Evolutionary conservation across 2,888 invertebrate species (phyloP), one percentile per base, ranked within the genome.

Genomic region (Petrophora chlorosata): DNA sequence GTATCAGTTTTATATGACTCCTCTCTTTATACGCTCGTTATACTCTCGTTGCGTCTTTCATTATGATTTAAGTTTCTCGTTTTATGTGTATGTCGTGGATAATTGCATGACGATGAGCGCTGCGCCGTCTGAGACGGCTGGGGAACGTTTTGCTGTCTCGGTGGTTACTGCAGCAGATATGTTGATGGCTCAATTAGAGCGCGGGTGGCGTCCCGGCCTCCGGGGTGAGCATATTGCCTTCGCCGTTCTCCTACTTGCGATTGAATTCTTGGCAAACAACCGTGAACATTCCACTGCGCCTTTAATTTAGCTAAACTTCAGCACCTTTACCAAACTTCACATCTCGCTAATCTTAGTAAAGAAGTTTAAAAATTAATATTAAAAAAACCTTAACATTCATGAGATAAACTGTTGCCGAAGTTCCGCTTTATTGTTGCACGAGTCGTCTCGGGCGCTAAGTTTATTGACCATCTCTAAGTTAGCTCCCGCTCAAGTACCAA

Each of bases 381-480:
- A 68, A 70, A 74, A 72, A 48, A 66, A 64, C 64, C 71, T 73
- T 65, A 65, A 76, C 64, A 73, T 76, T 73, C 70, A 68, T 58
- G 63, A 67, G 68, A 74, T 76, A 78, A 77, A 74, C 71, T 70
- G 75, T 72, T 67, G 67, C 62, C 65, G 67, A 73, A 79, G 73
- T 77, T 71, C 61, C 61, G 65, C 74, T 76, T 75, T 75, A 79
- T 80, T 79, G 75, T 79, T 74, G 72, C 68, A 65, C 61, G 69
- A 70, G 67, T 71, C 70, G 67, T 69, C 73, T 69, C 73, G 63
- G 59, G 68, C 71, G 70, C 67, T 71, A 79, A 82, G 77, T 86
- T 83, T 86, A 82, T 85, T 84, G 83, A 80, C 85, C 83, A 85
- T 74, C 74, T 65, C 80, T 68, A 79, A 82, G 70, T 80, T 76